Base-by-base conservation (phyloP, 2,888 invertebrate genomes). In the Chaetogeoica ovagalla region DNA sequence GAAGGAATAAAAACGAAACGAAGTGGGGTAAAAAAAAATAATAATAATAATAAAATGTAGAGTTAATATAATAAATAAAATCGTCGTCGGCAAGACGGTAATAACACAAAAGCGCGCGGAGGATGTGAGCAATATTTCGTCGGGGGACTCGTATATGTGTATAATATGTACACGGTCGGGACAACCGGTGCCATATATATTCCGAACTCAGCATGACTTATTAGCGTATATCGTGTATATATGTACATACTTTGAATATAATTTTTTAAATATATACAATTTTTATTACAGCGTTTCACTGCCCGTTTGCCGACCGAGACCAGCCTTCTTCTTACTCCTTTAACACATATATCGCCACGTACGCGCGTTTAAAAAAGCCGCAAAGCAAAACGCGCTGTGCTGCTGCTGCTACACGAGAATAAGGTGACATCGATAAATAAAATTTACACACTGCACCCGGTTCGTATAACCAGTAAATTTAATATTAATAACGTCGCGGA, bases 91-190 rank as follows among this genome's bases (percentile, higher is more conserved):
- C 70, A 39, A 79, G 70, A 71, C 11, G 71, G 71, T 79, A 65
- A 79, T 59, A 60, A 66, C 59, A 68, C 57, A 76, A 76, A 76
- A 76, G 75, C 73, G 75, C 73, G 69, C 48, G 21, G 69, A 79
- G 79, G 79, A 79, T 71, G 63, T 79, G 79, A 71, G 79, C 71
- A 79, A 79, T 79, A 79, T 79, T 79, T 79, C 79, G 79, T 79
- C 79, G 71, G 70, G 63, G 57, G 68, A 70, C 70, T 70, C 71
- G 79, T 23, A 39, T n/a, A n/a, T n/a, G n/a, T n/a, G n/a, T n/a
- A n/a, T 30, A 1, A 4, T 30, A 30, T 4, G 30, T 30, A 30
- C 30, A 30, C 43, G 9, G 70, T 43, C 4, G 30, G 79, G 79
- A 79, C 79, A 79, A 79, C 79, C 63, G 71, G 79, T 79, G 71